Base-by-base conservation (phyloP, 1,140 invertebrate genomes). In the Sycophaga agraensis region DNA sequence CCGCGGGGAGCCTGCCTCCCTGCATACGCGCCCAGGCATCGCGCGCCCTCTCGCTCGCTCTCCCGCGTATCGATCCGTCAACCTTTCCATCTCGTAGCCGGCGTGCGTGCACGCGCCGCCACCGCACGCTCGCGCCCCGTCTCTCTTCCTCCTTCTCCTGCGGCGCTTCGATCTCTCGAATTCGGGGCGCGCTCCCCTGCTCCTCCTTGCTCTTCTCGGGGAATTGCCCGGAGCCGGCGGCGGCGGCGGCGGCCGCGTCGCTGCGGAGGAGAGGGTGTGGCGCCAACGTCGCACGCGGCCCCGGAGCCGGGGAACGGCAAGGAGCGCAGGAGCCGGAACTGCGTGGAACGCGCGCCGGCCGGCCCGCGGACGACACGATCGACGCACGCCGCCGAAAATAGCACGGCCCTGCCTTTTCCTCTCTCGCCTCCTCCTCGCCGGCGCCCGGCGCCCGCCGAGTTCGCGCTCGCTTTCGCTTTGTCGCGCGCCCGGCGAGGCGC, bases 41-140 rank as follows among this genome's bases (percentile, higher is more conserved):
- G n/a, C n/a, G n/a, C 49, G 4, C 16, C 50, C n/a, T 16, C 19
- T 24, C 31, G 19, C n/a, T 49, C 56, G 21, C 50, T 26, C 35
- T 39, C 40, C 7, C 50, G n/a, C 24, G 21, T 54, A 54, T 54
- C 51, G 51, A 54, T 64, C 54, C 62, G 43, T 40, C 59, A 61
- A 60, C 59, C 39, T 51, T 64, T 59, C 48, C 54, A 60, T n/a
- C 53, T 43, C 46, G 45, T 49, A 50, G 19, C 53, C 39, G 45
- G 53, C 37, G 53, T 42, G 37, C 45, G 45, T 57, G 46, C 60
- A 56, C 37, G 37, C 60, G 53, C 34, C 46, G 43, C 28, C 45
- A 31, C 26, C 35, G 5, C 40, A 42, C 39, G n/a, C n/a, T n/a
- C 51, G n/a, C 22, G 37, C 22, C 37, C 28, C 35, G 16, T 49